Base-by-base conservation (phyloP, 2,113 vertebrate species). In the Phodopus roborovskii region DNA sequence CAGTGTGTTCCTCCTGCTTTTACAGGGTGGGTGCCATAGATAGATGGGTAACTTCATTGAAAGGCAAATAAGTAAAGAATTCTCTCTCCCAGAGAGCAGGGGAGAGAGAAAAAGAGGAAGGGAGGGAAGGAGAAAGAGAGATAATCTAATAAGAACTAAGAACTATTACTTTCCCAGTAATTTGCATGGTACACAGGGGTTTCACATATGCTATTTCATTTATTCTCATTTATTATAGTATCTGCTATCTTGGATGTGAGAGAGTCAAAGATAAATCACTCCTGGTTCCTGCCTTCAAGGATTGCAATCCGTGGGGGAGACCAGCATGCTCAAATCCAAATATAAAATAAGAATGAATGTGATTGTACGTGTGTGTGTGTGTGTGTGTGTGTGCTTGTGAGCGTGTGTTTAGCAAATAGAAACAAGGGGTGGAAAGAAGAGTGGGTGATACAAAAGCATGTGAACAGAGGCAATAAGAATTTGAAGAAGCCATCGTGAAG, bases 131-230 rank as follows among this genome's bases (percentile, higher is more conserved):
- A 33, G 13, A 19, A n/a, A 71, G 9, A 45, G n/a, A 91, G 64
- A 91, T 71, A 5, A 86, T 83, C 56, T 64, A 90, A 92, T 90
- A 84, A 94, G 48, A 95, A 64, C n/a, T 93, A 81, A 94, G 48
- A 96, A 64, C n/a, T 64, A 85, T 53, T 77, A 82, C 58, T 87
- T 93, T 81, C 30, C 77, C 28, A 77, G 83, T 93, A 84, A 94
- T 93, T 97, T 96, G 78, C 70, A 94, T 81, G 74, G 92, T 91
- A 88, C 71, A 71, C n/a, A 70, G 88, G 60, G 88, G 92, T 89
- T 96, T 95, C 83, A 95, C 70, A 94, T 94, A 93, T 82, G 92
- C 68, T 96, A 73, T 93, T 97, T 95, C 84, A 95, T 97, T 96
- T 96, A 91, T 96, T 95, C 53, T 96, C 91, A 97, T 94, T 94